A percentile compares a stretch with the other conserved stretches of the same genome.
Conservation (phyloP, 1,140 invertebrate genomes). For the Platorchestia sp. region DNA sequence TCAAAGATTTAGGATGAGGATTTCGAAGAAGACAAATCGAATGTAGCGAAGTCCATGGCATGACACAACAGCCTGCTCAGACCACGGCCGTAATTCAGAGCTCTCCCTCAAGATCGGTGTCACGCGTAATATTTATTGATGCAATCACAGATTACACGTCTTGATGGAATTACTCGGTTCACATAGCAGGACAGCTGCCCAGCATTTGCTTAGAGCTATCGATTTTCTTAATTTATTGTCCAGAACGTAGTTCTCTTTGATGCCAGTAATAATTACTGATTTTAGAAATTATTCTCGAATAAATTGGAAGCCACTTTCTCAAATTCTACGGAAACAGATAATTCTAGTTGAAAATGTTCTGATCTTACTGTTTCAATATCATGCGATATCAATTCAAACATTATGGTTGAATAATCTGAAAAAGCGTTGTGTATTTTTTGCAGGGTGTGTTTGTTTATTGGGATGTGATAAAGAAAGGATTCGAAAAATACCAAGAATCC, state of each 20-base stretch:
- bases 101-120: neutral
- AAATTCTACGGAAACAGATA: neutral
- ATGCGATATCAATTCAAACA: no score
- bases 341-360: neutral
- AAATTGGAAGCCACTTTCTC: neutral
- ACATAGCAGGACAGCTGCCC: neutral
- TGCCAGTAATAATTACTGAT: neutral
- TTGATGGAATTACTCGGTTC: slow-evolving; percentile 19
- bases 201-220: neutral
- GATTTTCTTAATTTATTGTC: neutral
- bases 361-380: neutral
- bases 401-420: no score
- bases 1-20: neutral
- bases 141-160: slow-evolving; percentile 22
- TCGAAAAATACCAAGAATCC: neutral
- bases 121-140: slow-evolving; percentile 24
- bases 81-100: neutral
- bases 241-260: neutral
- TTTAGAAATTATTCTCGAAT: neutral
- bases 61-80: neutral
- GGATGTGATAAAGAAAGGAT: neutral
- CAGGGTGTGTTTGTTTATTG: neutral
- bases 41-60: neutral
- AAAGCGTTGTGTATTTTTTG: neutral
- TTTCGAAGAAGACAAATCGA: neutral